Base-by-base conservation (phyloP, 2,113 vertebrate species). In the Macrotus californicus region DNA sequence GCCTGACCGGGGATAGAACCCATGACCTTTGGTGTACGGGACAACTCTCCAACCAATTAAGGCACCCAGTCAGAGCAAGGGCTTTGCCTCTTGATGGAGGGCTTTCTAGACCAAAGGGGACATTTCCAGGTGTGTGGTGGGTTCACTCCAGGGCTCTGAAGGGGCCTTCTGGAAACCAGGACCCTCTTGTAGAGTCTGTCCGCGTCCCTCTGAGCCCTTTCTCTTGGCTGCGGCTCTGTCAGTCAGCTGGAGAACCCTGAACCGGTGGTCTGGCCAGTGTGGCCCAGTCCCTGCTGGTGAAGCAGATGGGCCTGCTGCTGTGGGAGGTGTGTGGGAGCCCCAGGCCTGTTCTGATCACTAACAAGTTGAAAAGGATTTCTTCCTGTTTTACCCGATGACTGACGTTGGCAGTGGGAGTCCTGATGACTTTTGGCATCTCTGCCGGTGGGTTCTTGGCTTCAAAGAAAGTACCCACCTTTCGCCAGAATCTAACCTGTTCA, bases 221-320 rank as follows among this genome's bases (percentile, higher is more conserved):
- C 36, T 34, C 31, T 18, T 13, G 26, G 11, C 10, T 2, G 0
- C 6, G 64, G 36, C 22, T 34, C 31, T 2, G 2, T 89, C 2
- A 0, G 52, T 70, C 3, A 1, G 48, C 10, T 48, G 5, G 0
- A 24, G 72, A 48, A n/a, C 36, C 77, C 43, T 18, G 41, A 73
- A 70, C 26, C 22, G 6, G 36, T 2, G 1, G 73, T 48, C 34
- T 48, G 31, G 54, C 80, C 70, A 0, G 0, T 2, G 26, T 10
- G 39, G 24, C 73, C 80, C 24, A 1, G 66, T 31, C 16, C 41
- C 22, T 29, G 29, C 3, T 0, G 46, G n/a, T 4, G 24, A 34
- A 50, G 10, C 0, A 0, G 6, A 43, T 11, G 69, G 26, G 67
- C 43, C 19, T 48, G 6, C 18, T 0, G 5, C 31, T 11, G 13